Base-by-base conservation (phyloP, 64 coral and sea anemone species). In the Stichodactyla helianthus region DNA sequence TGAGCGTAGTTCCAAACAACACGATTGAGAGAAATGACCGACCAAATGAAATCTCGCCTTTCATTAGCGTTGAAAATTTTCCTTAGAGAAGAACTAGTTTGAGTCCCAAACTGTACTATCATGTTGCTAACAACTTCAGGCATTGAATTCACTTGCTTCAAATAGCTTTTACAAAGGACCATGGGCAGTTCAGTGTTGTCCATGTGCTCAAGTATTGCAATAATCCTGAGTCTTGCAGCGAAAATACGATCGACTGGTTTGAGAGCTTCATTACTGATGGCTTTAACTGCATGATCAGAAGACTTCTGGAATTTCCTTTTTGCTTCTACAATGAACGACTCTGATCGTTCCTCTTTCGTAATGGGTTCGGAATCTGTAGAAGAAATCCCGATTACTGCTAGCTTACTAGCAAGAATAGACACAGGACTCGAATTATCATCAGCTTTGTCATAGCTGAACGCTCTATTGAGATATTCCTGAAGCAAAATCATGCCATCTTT, bases 181-280 rank as follows among this genome's bases (percentile, higher is more conserved):
- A 88, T 56, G 25, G 67, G 67, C 14, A 79, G 31, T 77, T 53
- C 63, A 0, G 89, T 89, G 61, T 91, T 52, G 27, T 91, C 93
- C 53, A 91, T 52, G 56, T 88, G 90, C 51, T 87, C 82, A 16
- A 95, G 81, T 27, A 95, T 85, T 6, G 81, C 68, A 4, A 85
- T 64, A 51, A 95, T 85, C 26, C 93, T 85, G 44, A 88, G 83
- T 55, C 84, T 77, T 53, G 79, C 71, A 28, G 93, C 93, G 11
- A 95, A 44, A 31, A 91, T 85, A 18, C 93, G 54, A 68, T 95
- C 89, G 6, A 12, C 58, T 3, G 53, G 25, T 27, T 59, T 64
- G 4, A 95, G 65, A n/a, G 82, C 83, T 71, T 95, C 86, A 51
- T 95, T 95, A 54, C 86, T 91, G 50, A 88, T 87, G 14, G 93